Conservation (phyloP, 2,888 invertebrate species). For the Ophioninae sp. region DNA sequence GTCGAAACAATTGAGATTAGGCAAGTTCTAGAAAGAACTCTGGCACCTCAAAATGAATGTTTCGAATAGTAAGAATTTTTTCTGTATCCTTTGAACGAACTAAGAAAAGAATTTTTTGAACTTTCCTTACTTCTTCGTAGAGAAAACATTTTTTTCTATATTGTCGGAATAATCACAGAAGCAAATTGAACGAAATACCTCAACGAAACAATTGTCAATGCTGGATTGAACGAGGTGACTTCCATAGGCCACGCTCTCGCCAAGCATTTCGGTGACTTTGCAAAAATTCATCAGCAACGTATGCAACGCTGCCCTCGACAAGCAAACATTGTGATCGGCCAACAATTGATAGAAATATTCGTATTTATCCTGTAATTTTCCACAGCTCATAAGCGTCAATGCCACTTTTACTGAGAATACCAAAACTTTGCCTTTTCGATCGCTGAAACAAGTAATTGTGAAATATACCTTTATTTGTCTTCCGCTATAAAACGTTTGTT, state of each 20-base stretch:
- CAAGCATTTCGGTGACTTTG: slow-evolving; percentile 84
- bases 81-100: too few relatives aligned
- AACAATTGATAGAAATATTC: slow-evolving; percentile 87
- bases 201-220: slow-evolving; percentile 88
- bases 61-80: too few relatives aligned
- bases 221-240: slow-evolving; percentile 85
- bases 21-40: too few relatives aligned
- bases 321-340: slow-evolving; percentile 89
- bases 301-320: slow-evolving; percentile 85
- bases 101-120: neutral
- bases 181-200: slow-evolving; percentile 81
- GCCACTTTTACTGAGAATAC: slow-evolving; percentile 87
- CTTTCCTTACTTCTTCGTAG: neutral
- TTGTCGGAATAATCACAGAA: neutral
- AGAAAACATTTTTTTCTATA: neutral
- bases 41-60: too few relatives aligned
- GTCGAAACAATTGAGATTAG: too few relatives aligned
- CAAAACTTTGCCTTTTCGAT: slow-evolving; percentile 84
- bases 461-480: neutral
- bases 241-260: slow-evolving; percentile 85
- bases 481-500: neutral
- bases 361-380: slow-evolving; percentile 85
- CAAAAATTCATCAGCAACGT: slow-evolving; percentile 85
- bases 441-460: slow-evolving; percentile 79
- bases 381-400: slow-evolving; percentile 86